phyloP scores from a whole-genome alignment of 2,888 invertebrate genomes.

The Tricholauxania praeusta region DNA sequence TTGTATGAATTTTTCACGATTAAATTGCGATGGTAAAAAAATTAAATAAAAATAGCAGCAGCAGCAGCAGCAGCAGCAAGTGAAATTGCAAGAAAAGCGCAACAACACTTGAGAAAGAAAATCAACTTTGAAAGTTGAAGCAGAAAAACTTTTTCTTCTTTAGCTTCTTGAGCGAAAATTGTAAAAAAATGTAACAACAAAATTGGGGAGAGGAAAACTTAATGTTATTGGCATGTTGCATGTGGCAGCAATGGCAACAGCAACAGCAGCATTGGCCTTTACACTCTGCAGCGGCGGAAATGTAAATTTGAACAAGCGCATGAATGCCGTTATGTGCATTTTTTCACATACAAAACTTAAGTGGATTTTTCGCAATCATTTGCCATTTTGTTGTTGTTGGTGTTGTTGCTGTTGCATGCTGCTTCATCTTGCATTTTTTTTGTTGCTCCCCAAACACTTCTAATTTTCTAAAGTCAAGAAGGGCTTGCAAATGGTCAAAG shows the following conservation, averaged over 20 bases:
- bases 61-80: neutral
- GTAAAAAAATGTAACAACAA: neutral
- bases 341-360: slow-evolving; percentile 19
- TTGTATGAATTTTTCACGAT: slow-evolving; percentile 35
- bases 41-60: neutral
- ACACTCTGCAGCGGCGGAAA: slow-evolving; percentile 19
- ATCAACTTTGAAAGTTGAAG: slow-evolving; percentile 32
- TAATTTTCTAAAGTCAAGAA: no score
- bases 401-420: no score
- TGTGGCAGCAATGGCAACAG: neutral
- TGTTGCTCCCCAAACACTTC: no score
- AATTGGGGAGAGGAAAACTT: neutral
- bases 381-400: neutral
- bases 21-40: slow-evolving; percentile 25
- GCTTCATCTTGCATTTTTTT: no score
- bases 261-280: neutral
- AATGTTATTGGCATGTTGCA: slow-evolving; percentile 30
- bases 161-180: neutral
- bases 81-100: slow-evolving; percentile 32
- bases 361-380: slow-evolving; percentile 22
- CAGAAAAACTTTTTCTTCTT: slow-evolving; percentile 1
- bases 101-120: slow-evolving; percentile 32
- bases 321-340: slow-evolving; percentile 28
- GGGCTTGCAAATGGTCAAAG: slow-evolving; percentile 22
- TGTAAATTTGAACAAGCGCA: slow-evolving; percentile 34